These are phyloP conservation scores for Ypsolopha sequella DNA, from an alignment of 2,888 invertebrate species.

Conservation along the genomic window DNA sequence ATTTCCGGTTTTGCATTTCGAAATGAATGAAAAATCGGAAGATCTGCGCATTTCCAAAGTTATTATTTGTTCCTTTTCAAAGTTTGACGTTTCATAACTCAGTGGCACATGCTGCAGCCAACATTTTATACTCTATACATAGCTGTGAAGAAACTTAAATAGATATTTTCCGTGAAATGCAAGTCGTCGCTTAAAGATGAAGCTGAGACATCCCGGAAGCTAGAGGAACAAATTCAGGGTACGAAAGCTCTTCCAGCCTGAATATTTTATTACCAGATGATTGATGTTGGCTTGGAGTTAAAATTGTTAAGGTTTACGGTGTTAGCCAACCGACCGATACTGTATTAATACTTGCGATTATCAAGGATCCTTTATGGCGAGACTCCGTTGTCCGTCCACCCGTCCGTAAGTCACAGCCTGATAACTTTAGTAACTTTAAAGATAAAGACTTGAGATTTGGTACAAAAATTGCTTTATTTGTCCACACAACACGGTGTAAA, in stretches of 20 bases:
- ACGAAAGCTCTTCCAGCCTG: background rate
- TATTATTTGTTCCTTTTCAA: slow-evolving; percentile 2
- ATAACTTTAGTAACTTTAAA: no score
- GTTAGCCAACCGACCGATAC: background rate
- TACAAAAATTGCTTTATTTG: no score
- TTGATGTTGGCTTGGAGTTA: background rate
- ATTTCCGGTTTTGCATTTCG: no score
- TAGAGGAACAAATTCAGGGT: background rate
- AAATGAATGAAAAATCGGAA: no score
- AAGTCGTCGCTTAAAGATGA: slow-evolving; percentile 1
- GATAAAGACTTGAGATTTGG: no score
- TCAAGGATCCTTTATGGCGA: no score
- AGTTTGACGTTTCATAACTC: slow-evolving; percentile 4
- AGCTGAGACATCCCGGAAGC: background rate
- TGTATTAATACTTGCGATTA: no score
- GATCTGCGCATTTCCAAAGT: background rate
- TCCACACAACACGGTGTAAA: no score
- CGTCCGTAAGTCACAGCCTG: no score
- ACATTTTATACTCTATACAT: background rate
- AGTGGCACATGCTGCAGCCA: background rate
- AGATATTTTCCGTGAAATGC: background rate
- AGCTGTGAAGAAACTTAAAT: background rate
- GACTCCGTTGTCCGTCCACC: no score
- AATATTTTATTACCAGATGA: background rate
- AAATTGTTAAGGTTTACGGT: background rate